Conservation (phyloP, 2,888 invertebrate species). For the Pachliopta kotzebuea region DNA sequence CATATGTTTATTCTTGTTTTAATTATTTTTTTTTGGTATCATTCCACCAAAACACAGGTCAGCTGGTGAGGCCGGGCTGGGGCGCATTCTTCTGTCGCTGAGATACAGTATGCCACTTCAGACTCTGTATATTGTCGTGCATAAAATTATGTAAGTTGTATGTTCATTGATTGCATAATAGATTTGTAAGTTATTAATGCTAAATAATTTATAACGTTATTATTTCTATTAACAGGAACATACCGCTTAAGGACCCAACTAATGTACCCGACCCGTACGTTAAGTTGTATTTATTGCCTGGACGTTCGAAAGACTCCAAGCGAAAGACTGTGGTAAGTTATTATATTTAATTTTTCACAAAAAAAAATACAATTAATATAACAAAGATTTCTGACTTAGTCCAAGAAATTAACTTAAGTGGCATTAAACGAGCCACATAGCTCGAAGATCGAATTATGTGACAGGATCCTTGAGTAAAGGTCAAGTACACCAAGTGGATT, state of each 20-base stretch:
- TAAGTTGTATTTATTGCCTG: constrained; percentile 92
- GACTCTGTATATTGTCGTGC: constrained; percentile 90
- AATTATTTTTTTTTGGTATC: no score
- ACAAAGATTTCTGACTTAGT: no score
- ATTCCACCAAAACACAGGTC: constrained; percentile 60
- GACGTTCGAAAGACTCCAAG: constrained; percentile 91
- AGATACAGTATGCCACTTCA: constrained; percentile 92
- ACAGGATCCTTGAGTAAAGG: no score
- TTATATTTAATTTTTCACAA: background rate
- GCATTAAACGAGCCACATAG: no score
- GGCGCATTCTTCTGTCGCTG: constrained; percentile 91
- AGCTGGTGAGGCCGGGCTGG: constrained; percentile 87
- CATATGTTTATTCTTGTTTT: no score
- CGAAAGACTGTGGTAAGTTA: constrained; percentile 87
- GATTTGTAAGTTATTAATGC: background rate
- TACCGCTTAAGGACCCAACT: constrained; percentile 89
- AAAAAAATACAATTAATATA: background rate
- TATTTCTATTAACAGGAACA: constrained; percentile 77
- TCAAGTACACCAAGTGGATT: no score
- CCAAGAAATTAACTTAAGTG: no score
- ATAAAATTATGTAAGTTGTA: constrained; percentile 92
- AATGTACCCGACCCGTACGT: constrained; percentile 95
- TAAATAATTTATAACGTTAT: background rate
- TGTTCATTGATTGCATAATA: background rate
- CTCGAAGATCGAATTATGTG: no score